Conservation (phyloP, 2,113 vertebrate genomes). For the Miniopterus natalensis region DNA sequence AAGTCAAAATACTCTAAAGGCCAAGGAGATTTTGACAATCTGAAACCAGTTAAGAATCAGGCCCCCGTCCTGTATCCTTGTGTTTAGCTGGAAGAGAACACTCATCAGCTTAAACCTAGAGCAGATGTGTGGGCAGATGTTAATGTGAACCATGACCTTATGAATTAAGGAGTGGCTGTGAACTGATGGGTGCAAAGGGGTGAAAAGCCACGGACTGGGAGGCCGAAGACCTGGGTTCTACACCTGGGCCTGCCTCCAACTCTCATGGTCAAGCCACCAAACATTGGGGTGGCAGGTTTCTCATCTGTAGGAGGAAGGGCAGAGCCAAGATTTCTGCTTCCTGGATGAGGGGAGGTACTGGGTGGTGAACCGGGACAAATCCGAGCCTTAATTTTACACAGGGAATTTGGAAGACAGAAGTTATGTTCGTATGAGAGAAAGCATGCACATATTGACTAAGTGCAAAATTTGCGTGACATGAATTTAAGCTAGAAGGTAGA, state of each 20-base stretch:
- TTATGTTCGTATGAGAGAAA: not conserved
- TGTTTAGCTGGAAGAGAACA: not conserved
- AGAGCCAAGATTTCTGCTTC: not conserved
- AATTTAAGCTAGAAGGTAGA: constrained; percentile 15
- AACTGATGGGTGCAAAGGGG: not conserved
- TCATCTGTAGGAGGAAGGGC: not conserved
- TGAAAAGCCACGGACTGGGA: not conserved
- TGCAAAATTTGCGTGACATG: not conserved
- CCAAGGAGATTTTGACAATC: not conserved
- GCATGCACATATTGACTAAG: not conserved
- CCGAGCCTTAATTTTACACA: constrained; percentile 1
- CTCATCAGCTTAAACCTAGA: not conserved
- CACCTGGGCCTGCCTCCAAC: not conserved
- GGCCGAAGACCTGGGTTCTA: not conserved
- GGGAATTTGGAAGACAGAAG: constrained; percentile 2
- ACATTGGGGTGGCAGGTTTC: not conserved
- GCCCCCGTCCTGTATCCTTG: not conserved
- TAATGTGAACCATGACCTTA: not conserved
- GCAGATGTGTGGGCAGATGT: not conserved
- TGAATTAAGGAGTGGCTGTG: not conserved
- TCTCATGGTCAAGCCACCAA: not conserved
- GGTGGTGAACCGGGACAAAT: not conserved
- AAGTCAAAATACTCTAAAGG: not conserved
- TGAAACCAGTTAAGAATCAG: not conserved
- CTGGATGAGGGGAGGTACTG: not conserved